Conservation (phyloP, 2,797 vertebrate genomes). For the Bucorvus abyssinicus region DNA sequence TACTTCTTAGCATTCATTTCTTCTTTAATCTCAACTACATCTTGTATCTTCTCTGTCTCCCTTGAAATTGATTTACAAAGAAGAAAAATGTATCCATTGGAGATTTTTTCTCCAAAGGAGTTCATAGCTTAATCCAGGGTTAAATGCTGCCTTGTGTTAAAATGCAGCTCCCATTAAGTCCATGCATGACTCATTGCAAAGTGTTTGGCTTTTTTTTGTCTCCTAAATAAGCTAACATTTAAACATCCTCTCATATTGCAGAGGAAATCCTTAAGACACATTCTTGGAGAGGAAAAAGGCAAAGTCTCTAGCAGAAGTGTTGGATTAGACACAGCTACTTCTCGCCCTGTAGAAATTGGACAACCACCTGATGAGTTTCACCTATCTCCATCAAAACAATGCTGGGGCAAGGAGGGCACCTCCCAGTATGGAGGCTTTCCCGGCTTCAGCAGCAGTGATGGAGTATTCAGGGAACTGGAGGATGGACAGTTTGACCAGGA, state of each 20-base stretch:
- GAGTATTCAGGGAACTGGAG: conserved; percentile 85
- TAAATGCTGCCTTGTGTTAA: background rate
- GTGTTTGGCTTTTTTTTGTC: background rate
- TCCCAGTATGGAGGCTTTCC: conserved; percentile 77
- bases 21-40: background rate
- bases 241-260: conserved; percentile 61
- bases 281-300: conserved; percentile 60
- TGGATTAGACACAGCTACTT: conserved; percentile 52
- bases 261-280: conserved; percentile 68
- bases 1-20: background rate
- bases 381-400: conserved; percentile 34
- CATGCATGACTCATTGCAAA: background rate
- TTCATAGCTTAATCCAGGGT: background rate
- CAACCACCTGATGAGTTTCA: conserved; percentile 31
- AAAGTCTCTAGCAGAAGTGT: conserved; percentile 57
- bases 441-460: conserved; percentile 81
- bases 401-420: conserved; percentile 62
- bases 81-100: background rate
- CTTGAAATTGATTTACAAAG: background rate
- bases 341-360: background rate
- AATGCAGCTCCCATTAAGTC: background rate
- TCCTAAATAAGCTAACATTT: background rate
- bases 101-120: background rate
- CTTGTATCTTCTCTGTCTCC: background rate
- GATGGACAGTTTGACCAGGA: conserved; percentile 92